These are phyloP conservation scores for Rhinichthys osculus DNA, from an alignment of 2,797 vertebrate species.

Conservation along the genomic window DNA sequence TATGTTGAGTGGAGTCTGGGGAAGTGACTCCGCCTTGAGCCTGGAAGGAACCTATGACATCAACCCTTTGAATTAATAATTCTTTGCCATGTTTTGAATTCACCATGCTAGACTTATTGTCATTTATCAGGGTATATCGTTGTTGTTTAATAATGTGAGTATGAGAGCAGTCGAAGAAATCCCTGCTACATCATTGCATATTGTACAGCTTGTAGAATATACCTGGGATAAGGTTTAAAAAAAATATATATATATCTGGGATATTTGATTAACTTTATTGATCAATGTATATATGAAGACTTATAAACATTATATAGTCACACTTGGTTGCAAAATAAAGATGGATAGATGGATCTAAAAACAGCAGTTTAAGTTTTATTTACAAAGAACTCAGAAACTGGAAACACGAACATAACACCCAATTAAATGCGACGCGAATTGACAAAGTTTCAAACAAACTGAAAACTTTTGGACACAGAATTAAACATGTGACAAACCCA, in stretches of 20 bases:
- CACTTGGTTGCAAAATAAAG: neutral
- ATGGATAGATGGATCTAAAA: neutral
- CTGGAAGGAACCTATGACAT: conserved; percentile 11
- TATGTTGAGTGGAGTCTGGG: conserved; percentile 33
- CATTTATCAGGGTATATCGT: neutral
- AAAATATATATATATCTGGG: neutral
- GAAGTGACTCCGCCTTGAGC: conserved; percentile 20
- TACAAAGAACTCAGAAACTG: no score
- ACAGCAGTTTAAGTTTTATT: neutral
- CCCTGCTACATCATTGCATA: neutral
- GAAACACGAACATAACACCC: no score
- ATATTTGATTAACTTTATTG: neutral
- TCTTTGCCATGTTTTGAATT: conserved; percentile 15
- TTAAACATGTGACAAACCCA: no score
- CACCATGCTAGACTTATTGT: conserved; percentile 1
- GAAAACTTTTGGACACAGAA: no score
- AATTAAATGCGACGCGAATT: neutral
- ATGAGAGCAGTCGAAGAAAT: neutral
- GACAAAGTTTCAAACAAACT: neutral
- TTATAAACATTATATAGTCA: neutral
- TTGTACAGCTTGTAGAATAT: neutral
- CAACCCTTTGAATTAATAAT: conserved; percentile 29
- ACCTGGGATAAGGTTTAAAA: neutral
- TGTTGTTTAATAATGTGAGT: conserved; percentile 12
- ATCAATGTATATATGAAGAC: neutral